Evolutionary conservation across 2,888 invertebrate genomes (phyloP).

Genomic region (Adelognathus sp.): DNA sequence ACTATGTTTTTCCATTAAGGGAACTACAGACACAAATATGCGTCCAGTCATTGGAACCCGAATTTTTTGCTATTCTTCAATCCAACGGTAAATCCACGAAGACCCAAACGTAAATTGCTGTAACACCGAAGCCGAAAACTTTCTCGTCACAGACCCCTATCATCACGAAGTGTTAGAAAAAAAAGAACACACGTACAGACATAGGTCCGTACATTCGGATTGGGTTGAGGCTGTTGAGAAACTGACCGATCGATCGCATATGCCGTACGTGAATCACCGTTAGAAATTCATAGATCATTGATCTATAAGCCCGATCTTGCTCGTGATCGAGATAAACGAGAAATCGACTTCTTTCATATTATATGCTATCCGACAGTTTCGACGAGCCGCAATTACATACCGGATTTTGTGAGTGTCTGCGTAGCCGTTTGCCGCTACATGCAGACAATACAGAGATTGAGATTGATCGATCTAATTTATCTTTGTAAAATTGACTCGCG

Average conservation of each 20-base stretch:
- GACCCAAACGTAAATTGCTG: too few relatives aligned
- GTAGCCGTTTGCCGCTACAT: not conserved
- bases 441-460: not conserved
- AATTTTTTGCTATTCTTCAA: not conserved
- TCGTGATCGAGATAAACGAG: conserved; percentile 6
- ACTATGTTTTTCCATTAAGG: too few relatives aligned
- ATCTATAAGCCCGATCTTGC: conserved; percentile 4
- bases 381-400: conserved; percentile 25
- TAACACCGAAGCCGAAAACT: not conserved
- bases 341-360: conserved; percentile 4
- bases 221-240: not conserved
- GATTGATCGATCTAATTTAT: conserved; percentile 25
- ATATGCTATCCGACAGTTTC: conserved; percentile 22
- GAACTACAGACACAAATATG: too few relatives aligned
- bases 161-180: not conserved
- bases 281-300: conserved; percentile 27
- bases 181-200: not conserved
- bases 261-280: conserved; percentile 1
- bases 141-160: not conserved
- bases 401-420: conserved; percentile 28
- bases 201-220: not conserved
- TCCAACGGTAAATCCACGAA: not conserved
- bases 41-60: too few relatives aligned
- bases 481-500: not conserved
- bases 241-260: not conserved